A percentile compares a stretch with the other conserved stretches of the same genome.
These are phyloP conservation scores for Chrysomela aeneicollis DNA, from an alignment of 2,888 invertebrate species.

Conservation along the genomic window DNA sequence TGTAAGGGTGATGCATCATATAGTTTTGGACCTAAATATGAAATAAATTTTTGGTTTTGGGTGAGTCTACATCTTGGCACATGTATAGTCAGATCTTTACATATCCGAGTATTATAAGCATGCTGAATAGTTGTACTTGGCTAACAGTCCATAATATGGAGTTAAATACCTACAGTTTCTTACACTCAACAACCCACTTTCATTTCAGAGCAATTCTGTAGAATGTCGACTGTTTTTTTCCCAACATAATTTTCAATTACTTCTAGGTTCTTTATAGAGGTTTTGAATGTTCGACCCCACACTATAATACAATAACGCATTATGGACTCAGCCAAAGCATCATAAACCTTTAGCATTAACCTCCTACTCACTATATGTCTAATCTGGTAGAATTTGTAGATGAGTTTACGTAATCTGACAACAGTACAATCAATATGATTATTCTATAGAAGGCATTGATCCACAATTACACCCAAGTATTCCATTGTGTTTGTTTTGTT, in stretches of 20 bases:
- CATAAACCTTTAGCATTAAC: neutral
- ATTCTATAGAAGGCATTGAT: neutral
- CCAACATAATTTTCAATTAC: too few relatives aligned
- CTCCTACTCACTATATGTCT: neutral
- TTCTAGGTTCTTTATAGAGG: neutral
- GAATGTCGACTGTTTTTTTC: too few relatives aligned
- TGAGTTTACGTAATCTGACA: neutral
- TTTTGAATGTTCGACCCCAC: neutral
- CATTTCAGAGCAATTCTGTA: too few relatives aligned
- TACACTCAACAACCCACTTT: neutral
- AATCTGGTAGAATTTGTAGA: neutral
- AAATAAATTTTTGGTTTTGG: neutral
- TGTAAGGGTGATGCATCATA: conserved; percentile 1
- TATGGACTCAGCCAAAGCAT: neutral
- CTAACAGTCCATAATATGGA: neutral
- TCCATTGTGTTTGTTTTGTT: conserved; percentile 12
- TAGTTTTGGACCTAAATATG: conserved; percentile 1
- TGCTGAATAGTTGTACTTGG: neutral
- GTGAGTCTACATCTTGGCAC: neutral
- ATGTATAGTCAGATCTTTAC: conserved; percentile 5
- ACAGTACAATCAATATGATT: neutral
- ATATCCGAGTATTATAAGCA: neutral
- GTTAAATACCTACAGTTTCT: neutral
- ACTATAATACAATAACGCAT: too few relatives aligned
- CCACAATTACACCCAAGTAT: conserved; percentile 22